Conservation (phyloP, 2,888 invertebrate species). For the Uloborus plumipes region DNA sequence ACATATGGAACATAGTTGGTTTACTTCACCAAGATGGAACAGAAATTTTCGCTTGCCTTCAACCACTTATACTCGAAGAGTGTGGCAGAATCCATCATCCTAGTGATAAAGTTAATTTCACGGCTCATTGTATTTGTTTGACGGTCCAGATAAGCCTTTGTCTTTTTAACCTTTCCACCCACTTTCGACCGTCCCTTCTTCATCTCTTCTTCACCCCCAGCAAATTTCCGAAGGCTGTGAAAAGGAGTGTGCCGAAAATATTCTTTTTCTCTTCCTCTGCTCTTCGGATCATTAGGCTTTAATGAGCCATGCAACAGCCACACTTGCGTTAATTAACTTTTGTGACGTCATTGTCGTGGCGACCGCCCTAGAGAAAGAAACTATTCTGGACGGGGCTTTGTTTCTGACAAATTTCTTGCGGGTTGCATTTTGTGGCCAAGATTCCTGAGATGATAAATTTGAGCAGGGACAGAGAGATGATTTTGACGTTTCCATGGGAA, state of each 20-base stretch:
- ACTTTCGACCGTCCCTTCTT: conserved; percentile 1
- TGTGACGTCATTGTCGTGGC: conserved; percentile 27
- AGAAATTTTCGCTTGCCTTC: no score
- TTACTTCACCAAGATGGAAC: no score
- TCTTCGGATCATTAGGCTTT: conserved; percentile 43
- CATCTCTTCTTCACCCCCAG: not conserved
- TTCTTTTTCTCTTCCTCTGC: conserved; percentile 18
- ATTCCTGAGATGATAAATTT: no score
- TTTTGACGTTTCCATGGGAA: no score
- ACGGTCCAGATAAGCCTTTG: not conserved
- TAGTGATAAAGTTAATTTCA: conserved; percentile 22
- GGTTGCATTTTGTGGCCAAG: no score
- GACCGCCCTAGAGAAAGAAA: no score
- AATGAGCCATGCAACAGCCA: conserved; percentile 51
- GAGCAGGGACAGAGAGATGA: no score
- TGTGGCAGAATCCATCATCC: no score
- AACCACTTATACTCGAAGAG: no score
- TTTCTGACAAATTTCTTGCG: no score
- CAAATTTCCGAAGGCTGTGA: conserved; percentile 12
- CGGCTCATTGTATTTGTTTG: conserved; percentile 33
- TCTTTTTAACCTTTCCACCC: conserved; percentile 40
- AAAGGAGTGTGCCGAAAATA: not conserved
- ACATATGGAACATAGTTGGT: no score
- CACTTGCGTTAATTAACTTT: conserved; percentile 44
- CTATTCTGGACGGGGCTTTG: no score